These are phyloP conservation scores for Lasioglossum villosulum DNA, from an alignment of 2,888 invertebrate genomes.

Conservation along the genomic window DNA sequence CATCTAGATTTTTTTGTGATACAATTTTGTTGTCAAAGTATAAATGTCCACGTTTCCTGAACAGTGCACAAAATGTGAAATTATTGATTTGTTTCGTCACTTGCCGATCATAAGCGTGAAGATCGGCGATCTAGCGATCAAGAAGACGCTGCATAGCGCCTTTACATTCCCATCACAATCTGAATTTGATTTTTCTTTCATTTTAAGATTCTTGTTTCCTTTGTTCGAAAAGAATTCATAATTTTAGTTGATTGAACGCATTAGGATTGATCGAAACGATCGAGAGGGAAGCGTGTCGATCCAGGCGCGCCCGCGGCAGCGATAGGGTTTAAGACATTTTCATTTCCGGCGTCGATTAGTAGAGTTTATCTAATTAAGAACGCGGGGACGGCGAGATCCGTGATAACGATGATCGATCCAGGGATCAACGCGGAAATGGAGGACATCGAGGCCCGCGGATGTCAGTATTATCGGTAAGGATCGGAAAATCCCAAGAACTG, in stretches of 20 bases:
- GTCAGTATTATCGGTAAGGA: slow-evolving; percentile 56
- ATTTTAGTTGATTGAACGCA: background rate
- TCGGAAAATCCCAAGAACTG: background rate
- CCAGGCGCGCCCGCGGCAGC: slow-evolving; percentile 45
- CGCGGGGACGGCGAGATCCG: slow-evolving; percentile 51
- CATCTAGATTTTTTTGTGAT: no score
- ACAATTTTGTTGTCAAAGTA: background rate
- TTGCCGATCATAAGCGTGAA: background rate
- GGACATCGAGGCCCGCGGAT: slow-evolving; percentile 16
- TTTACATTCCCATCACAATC: background rate
- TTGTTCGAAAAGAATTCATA: background rate
- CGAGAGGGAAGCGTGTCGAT: slow-evolving; percentile 6
- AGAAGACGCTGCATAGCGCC: background rate
- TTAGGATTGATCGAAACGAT: background rate
- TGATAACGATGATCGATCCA: background rate
- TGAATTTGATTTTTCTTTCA: background rate
- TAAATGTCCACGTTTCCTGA: background rate
- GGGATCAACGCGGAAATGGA: slow-evolving; percentile 12
- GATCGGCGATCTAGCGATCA: background rate
- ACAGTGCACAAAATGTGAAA: background rate
- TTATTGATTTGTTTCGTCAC: background rate
- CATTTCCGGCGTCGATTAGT: slow-evolving; percentile 59
- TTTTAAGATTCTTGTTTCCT: background rate
- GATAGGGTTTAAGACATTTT: slow-evolving; percentile 59
- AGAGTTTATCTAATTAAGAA: slow-evolving; percentile 50